Conservation (phyloP, 1,140 invertebrate genomes). For the Stegodyphus mimosarum region DNA sequence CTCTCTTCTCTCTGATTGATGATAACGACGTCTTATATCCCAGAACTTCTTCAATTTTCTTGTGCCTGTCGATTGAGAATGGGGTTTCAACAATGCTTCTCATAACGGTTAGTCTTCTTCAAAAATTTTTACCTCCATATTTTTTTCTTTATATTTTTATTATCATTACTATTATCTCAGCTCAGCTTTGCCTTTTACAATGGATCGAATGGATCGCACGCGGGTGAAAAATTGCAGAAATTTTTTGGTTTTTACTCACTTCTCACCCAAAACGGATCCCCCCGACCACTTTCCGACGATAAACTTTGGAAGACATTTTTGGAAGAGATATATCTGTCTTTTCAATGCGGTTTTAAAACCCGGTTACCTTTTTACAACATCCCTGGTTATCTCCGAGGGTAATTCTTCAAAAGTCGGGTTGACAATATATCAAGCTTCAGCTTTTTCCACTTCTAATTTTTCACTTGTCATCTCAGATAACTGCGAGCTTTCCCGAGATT, state of each 20-base stretch:
- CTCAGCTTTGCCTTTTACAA: conserved; percentile 16
- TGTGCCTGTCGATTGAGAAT: conserved; percentile 38
- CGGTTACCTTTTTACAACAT: conserved; percentile 45
- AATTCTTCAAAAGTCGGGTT: conserved; percentile 49
- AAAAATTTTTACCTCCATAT: conserved; percentile 50
- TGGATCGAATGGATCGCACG: not conserved
- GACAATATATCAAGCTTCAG: conserved; percentile 51
- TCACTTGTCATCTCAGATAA: conserved; percentile 29
- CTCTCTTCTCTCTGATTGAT: conserved; percentile 38
- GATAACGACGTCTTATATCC: conserved; percentile 53
- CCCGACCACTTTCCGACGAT: conserved; percentile 39
- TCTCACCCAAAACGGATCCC: too few relatives aligned
- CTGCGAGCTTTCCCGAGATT: conserved; percentile 19
- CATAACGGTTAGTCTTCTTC: conserved; percentile 57
- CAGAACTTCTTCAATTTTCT: conserved; percentile 57
- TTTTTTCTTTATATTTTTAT: conserved; percentile 48
- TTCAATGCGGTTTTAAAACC: conserved; percentile 53
- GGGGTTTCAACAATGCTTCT: conserved; percentile 35
- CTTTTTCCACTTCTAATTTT: conserved; percentile 58
- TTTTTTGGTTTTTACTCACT: conserved; percentile 9
- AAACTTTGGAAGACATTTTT: conserved; percentile 32
- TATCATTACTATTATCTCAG: conserved; percentile 56
- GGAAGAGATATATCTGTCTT: conserved; percentile 50
- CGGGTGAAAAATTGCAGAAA: conserved; percentile 32
- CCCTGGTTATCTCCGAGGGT: conserved; percentile 44